Evolutionary conservation across 2,113 vertebrate genomes (phyloP).

Genomic region (Callorhinus ursinus): DNA sequence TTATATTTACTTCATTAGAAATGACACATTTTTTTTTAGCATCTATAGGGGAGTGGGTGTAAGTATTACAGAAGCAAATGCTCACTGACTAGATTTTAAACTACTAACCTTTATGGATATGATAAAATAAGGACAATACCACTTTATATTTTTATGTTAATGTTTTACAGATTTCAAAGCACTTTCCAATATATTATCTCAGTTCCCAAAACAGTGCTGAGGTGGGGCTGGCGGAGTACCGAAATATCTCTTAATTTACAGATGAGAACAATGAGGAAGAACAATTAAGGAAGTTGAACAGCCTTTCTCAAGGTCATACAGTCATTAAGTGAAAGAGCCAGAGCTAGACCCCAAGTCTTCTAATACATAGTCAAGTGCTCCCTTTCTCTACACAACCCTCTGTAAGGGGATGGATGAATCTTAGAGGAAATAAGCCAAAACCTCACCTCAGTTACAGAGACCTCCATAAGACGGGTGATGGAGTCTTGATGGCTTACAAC

Average conservation of each 20-base stretch:
- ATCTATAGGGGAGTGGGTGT: not conserved
- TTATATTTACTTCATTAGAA: conserved; percentile 42
- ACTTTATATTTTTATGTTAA: not conserved
- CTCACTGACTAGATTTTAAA: conserved; percentile 43
- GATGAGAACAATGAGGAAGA: not conserved
- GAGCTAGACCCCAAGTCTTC: not conserved
- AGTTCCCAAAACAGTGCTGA: conserved; percentile 5
- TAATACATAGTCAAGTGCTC: not conserved
- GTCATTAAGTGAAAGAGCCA: conserved; percentile 6
- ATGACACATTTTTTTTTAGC: not conserved
- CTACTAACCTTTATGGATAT: conserved; percentile 29
- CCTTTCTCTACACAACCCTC: not conserved
- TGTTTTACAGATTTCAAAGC: conserved; percentile 33
- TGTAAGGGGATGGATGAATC: not conserved
- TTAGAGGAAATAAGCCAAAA: conserved; percentile 10
- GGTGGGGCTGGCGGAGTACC: not conserved
- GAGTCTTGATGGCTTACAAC: conserved; percentile 95
- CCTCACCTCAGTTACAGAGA: conserved; percentile 94
- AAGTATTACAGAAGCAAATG: conserved; percentile 17
- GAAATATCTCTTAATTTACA: conserved; percentile 50
- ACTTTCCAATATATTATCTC: conserved; percentile 38
- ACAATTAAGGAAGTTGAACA: not conserved
- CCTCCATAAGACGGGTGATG: conserved; percentile 95
- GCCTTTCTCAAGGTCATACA: conserved; percentile 5
- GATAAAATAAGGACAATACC: not conserved